Percentiles rank a stretch among this genome's conserved stretches.
Conservation (phyloP, 2,888 invertebrate species). For the Andrena camellia region DNA sequence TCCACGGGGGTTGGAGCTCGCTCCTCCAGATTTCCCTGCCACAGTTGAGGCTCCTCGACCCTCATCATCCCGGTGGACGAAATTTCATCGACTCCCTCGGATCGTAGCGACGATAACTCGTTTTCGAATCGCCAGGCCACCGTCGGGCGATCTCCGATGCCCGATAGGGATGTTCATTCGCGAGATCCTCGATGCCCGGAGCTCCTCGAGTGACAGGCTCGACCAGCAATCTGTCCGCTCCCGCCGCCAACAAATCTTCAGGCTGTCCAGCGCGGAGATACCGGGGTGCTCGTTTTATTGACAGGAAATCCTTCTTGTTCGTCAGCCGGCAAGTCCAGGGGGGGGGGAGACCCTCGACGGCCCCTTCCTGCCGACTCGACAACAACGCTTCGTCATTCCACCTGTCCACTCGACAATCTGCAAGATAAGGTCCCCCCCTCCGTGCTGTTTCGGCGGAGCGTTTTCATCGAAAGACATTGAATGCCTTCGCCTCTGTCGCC, state of each 20-base stretch:
- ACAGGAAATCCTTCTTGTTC: slow-evolving; percentile 69
- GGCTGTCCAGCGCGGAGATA: slow-evolving; percentile 12
- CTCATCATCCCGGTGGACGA: no score
- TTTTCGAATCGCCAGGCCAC: no score
- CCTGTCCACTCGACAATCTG: slow-evolving; percentile 17
- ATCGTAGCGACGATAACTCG: no score
- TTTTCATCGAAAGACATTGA: neutral
- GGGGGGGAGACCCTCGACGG: neutral
- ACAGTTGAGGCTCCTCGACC: no score
- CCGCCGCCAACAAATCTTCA: slow-evolving; percentile 56
- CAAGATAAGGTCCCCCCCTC: neutral
- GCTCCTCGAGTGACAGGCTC: slow-evolving; percentile 45
- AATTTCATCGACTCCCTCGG: no score
- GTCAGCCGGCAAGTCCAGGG: slow-evolving; percentile 49
- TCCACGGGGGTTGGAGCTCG: neutral
- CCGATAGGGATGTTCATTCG: slow-evolving; percentile 32
- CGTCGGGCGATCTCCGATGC: no score
- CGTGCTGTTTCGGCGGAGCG: neutral
- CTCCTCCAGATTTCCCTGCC: neutral
- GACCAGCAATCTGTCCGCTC: slow-evolving; percentile 51
- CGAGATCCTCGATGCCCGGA: slow-evolving; percentile 33
- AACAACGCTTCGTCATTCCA: slow-evolving; percentile 33
- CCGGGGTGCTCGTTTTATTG: slow-evolving; percentile 64
- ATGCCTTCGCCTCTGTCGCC: neutral
- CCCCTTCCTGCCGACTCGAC: neutral